Percentiles rank a stretch among this genome's conserved stretches.
These are phyloP conservation scores for Hirundo rustica DNA, from an alignment of 2,797 vertebrate genomes.

Conservation along the genomic window DNA sequence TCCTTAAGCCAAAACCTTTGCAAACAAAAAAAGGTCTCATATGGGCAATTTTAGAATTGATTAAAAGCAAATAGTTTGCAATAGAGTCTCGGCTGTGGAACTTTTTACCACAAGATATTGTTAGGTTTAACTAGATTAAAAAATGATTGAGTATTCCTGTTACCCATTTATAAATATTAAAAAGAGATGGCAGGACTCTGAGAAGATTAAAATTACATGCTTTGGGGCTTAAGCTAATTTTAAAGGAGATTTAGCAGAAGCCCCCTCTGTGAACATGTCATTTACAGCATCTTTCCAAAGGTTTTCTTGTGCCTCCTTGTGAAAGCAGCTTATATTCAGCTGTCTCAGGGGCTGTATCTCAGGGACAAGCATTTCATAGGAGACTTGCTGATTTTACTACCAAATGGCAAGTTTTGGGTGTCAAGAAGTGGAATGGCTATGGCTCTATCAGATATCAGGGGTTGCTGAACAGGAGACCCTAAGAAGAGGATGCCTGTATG, in stretches of 20 bases:
- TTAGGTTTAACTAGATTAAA: slow-evolving; percentile 31
- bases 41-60: not conserved
- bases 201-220: slow-evolving; percentile 12
- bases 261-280: not conserved
- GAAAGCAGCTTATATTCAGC: not conserved
- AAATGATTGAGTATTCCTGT: not conserved
- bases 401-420: not conserved
- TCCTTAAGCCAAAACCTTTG: not conserved
- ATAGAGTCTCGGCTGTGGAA: not conserved
- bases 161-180: slow-evolving; percentile 33
- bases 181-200: not conserved
- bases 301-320: not conserved
- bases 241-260: slow-evolving; percentile 4
- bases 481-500: not conserved
- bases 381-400: not conserved
- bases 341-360: not conserved
- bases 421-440: not conserved
- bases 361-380: not conserved
- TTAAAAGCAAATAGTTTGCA: not conserved
- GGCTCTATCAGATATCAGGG: not conserved
- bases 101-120: not conserved
- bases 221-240: not conserved
- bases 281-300: not conserved
- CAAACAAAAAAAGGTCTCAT: not conserved
- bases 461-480: not conserved